These are phyloP conservation scores for Gryllus longicercus DNA, from an alignment of 2,888 invertebrate genomes.

Conservation along the genomic window DNA sequence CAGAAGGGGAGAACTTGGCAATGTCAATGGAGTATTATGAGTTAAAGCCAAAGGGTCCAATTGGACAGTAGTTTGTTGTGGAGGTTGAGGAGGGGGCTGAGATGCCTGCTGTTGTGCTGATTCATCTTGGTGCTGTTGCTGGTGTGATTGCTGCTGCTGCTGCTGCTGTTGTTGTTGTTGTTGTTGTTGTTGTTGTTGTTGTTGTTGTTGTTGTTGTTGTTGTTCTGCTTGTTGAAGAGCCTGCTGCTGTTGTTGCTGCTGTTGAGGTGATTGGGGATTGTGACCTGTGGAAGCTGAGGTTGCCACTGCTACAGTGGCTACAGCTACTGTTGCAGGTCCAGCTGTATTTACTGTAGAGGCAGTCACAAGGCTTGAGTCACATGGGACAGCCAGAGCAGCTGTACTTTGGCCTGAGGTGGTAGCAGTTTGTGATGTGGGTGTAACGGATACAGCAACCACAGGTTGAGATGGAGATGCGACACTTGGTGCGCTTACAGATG, in stretches of 20 bases:
- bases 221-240: not conserved
- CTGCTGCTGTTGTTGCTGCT: too few relatives aligned
- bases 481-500: not conserved
- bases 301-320: not conserved
- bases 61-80: not conserved
- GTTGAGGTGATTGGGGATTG: too few relatives aligned
- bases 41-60: constrained; percentile 27
- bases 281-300: not conserved
- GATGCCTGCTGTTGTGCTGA: constrained; percentile 17
- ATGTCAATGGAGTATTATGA: constrained; percentile 34
- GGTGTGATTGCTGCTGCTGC: not conserved
- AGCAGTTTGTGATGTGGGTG: constrained; percentile 21
- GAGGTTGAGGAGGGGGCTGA: not conserved
- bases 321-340: too few relatives aligned
- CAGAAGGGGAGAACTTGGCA: constrained; percentile 35
- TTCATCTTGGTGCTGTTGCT: not conserved
- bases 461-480: not conserved
- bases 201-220: constrained; percentile 5
- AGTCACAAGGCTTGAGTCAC: too few relatives aligned
- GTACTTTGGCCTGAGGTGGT: not conserved
- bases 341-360: too few relatives aligned
- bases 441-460: constrained; percentile 11
- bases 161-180: not conserved
- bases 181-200: constrained; percentile 21
- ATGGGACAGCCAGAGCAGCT: not conserved